These are phyloP conservation scores for Poeciliopsis presidionis DNA, from an alignment of 2,797 vertebrate genomes.

Conservation along the genomic window DNA sequence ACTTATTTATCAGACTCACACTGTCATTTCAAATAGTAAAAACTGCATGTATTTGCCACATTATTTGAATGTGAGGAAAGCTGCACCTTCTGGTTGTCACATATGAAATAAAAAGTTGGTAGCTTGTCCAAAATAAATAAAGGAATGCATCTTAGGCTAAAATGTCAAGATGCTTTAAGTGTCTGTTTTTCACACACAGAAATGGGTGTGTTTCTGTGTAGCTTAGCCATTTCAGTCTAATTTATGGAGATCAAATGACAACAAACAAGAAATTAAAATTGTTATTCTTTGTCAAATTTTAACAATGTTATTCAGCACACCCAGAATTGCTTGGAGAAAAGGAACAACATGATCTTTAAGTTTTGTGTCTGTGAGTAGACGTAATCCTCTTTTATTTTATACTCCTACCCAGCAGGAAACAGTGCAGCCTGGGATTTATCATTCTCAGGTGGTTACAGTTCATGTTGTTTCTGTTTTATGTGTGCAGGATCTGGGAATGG, in stretches of 20 bases:
- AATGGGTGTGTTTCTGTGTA: not conserved
- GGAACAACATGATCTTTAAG: not conserved
- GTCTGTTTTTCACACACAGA: not conserved
- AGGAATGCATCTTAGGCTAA: not conserved
- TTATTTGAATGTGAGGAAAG: not conserved
- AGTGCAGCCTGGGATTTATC: conserved; percentile 17
- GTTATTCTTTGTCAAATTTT: not conserved
- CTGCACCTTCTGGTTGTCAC: not conserved
- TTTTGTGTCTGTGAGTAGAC: not conserved
- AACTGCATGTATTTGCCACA: not conserved
- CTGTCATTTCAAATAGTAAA: not conserved
- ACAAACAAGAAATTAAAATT: not conserved
- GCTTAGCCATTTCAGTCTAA: not conserved
- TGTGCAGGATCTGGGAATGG: conserved; percentile 95
- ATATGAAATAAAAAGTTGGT: not conserved
- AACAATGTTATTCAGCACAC: not conserved
- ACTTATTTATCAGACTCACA: not conserved
- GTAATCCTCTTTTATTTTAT: not conserved
- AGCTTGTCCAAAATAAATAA: not conserved
- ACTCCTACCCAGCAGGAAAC: conserved; percentile 11
- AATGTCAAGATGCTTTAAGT: not conserved
- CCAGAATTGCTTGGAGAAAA: not conserved
- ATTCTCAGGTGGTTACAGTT: conserved; percentile 22
- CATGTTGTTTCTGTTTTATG: conserved; percentile 26
- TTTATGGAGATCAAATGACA: not conserved